These are phyloP conservation scores for Acrocephalus scirpaceus DNA, from an alignment of 2,797 vertebrate species.

Conservation along the genomic window DNA sequence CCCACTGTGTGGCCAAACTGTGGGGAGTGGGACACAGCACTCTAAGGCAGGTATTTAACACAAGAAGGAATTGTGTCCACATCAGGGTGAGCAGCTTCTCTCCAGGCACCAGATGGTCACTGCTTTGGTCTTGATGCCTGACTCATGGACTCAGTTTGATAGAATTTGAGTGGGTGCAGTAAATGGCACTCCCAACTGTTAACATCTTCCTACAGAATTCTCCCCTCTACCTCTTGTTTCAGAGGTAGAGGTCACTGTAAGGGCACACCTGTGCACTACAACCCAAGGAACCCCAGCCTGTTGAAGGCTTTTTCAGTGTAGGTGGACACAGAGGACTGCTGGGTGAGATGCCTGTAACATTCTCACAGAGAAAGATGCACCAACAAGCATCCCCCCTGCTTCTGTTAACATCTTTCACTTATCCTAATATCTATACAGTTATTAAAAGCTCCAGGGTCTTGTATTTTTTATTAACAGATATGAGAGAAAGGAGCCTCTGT, in stretches of 20 bases:
- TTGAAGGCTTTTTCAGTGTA: neutral
- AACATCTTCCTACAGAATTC: neutral
- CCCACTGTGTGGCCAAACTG: neutral
- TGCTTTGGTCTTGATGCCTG: neutral
- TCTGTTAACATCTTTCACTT: neutral
- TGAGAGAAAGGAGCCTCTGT: constrained; percentile 1
- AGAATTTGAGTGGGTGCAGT: neutral
- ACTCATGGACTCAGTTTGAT: neutral
- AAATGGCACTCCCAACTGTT: neutral
- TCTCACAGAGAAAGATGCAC: neutral
- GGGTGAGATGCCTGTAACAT: neutral
- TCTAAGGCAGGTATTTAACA: neutral
- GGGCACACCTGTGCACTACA: fast-evolving
- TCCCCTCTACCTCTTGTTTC: neutral
- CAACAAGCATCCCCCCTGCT: fast-evolving
- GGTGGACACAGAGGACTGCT: neutral
- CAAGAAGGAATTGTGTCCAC: neutral
- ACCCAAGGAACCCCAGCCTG: neutral
- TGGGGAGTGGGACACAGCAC: neutral
- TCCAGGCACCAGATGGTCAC: neutral
- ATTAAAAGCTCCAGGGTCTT: constrained; percentile 45
- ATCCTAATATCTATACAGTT: neutral
- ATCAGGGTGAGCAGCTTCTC: neutral
- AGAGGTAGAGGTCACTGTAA: neutral
- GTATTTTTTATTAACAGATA: constrained; percentile 20